phyloP scores from a whole-genome alignment of 2,113 vertebrate genomes.

The Pluvialis apricaria region DNA sequence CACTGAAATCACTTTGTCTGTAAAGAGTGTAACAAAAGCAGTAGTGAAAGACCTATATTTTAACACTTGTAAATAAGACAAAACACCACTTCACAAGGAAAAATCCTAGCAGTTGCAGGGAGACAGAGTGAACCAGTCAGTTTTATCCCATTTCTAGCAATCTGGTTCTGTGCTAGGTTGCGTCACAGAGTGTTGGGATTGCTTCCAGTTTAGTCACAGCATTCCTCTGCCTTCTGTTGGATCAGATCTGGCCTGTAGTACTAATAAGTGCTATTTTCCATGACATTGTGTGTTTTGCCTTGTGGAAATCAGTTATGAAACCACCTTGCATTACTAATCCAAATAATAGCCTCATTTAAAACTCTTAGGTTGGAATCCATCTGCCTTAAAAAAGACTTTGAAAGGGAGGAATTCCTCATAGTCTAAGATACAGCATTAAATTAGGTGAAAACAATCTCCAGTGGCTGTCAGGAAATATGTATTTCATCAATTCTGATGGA shows the following conservation, averaged over 20 bases:
- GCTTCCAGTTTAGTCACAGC: neutral
- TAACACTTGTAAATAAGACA: neutral
- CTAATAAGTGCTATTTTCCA: slow-evolving; percentile 32
- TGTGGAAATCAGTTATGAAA: slow-evolving; percentile 21
- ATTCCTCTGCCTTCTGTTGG: neutral
- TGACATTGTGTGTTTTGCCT: slow-evolving; percentile 15
- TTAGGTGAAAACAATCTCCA: neutral
- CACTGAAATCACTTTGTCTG: neutral
- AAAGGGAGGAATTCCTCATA: neutral
- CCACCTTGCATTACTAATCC: neutral
- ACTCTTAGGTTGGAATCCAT: neutral
- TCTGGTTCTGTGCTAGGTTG: neutral
- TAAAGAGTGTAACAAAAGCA: neutral
- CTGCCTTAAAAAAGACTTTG: neutral
- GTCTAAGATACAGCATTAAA: neutral
- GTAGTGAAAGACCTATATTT: neutral
- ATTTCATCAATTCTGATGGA: neutral
- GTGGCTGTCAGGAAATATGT: accelerated
- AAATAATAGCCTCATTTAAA: neutral
- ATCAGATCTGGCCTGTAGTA: slow-evolving; percentile 16
- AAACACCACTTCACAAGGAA: neutral
- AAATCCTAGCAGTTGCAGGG: neutral
- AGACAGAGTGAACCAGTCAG: neutral
- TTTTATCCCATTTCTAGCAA: neutral
- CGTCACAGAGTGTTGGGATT: neutral